A percentile compares a stretch with the other conserved stretches of the same genome.
phyloP scores from a whole-genome alignment of 2,888 invertebrate species.

The Empis livida region DNA sequence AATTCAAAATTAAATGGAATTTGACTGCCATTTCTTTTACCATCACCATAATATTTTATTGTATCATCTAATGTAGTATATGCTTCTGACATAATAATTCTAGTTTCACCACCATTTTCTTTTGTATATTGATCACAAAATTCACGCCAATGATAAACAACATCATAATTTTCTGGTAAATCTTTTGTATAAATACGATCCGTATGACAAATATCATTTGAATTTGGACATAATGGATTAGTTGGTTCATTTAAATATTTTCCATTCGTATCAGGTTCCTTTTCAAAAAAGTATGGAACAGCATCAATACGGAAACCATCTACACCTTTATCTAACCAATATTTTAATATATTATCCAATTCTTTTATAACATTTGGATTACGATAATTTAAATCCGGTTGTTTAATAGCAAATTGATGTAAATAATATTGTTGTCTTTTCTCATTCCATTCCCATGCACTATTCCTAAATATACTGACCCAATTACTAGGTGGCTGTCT shows the following conservation, averaged over 20 bases:
- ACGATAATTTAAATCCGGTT: slow-evolving; percentile 54
- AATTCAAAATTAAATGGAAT: slow-evolving; percentile 56
- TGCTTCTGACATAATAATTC: slow-evolving; percentile 48
- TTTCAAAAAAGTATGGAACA: slow-evolving; percentile 28
- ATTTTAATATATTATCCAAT: slow-evolving; percentile 45
- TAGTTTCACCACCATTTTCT: slow-evolving; percentile 26
- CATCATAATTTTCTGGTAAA: slow-evolving; percentile 43
- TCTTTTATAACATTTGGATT: slow-evolving; percentile 37
- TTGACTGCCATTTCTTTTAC: slow-evolving; percentile 38
- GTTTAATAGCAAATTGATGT: slow-evolving; percentile 47
- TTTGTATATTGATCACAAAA: slow-evolving; percentile 39
- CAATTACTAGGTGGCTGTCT: slow-evolving; percentile 39
- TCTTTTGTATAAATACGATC: slow-evolving; percentile 47
- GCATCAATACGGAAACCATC: slow-evolving; percentile 48
- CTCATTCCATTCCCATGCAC: slow-evolving; percentile 49
- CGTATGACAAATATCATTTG: slow-evolving; percentile 41
- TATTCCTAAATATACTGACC: slow-evolving; percentile 40
- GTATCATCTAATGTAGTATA: slow-evolving; percentile 42
- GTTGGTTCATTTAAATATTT: slow-evolving; percentile 35
- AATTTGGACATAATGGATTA: slow-evolving; percentile 24
- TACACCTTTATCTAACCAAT: slow-evolving; percentile 51
- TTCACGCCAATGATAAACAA: slow-evolving; percentile 43
- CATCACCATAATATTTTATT: slow-evolving; percentile 47
- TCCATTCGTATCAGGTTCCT: slow-evolving; percentile 16
- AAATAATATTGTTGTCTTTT: slow-evolving; percentile 45